phyloP scores from a whole-genome alignment of 2,113 vertebrate genomes.

The Eubucco bourcierii region DNA sequence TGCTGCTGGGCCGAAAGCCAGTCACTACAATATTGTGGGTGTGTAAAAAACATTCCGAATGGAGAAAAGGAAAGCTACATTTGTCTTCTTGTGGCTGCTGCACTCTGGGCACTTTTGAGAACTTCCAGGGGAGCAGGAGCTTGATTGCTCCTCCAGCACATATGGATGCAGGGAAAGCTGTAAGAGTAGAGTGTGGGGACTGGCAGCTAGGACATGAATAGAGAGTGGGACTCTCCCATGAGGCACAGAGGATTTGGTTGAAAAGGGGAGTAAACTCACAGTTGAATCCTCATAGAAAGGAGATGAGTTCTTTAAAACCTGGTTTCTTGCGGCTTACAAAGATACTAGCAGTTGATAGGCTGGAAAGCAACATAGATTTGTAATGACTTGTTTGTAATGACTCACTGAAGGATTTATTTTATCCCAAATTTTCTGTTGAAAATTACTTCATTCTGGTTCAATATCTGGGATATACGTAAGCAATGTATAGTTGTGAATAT shows the following conservation, averaged over 20 bases:
- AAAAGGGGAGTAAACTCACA: background rate
- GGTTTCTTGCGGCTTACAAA: background rate
- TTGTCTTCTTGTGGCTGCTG: background rate
- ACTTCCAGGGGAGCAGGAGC: background rate
- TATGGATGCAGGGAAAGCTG: background rate
- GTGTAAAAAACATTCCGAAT: background rate
- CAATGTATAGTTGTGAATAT: background rate
- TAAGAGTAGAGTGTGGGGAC: accelerated
- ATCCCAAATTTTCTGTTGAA: background rate
- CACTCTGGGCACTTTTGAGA: background rate
- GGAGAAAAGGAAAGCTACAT: background rate
- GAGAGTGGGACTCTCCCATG: background rate
- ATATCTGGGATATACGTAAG: background rate
- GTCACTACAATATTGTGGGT: background rate
- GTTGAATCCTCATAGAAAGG: background rate
- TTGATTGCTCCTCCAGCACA: accelerated
- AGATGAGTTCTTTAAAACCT: background rate
- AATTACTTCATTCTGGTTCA: background rate
- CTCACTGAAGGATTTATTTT: background rate
- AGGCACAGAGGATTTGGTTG: background rate
- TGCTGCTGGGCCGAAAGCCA: background rate
- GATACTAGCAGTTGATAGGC: background rate
- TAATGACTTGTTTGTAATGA: background rate
- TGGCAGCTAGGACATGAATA: too few species aligned
- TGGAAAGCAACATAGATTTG: background rate